Base-by-base conservation (phyloP, 2,113 vertebrate species). In the Phylloscopus whistleri region DNA sequence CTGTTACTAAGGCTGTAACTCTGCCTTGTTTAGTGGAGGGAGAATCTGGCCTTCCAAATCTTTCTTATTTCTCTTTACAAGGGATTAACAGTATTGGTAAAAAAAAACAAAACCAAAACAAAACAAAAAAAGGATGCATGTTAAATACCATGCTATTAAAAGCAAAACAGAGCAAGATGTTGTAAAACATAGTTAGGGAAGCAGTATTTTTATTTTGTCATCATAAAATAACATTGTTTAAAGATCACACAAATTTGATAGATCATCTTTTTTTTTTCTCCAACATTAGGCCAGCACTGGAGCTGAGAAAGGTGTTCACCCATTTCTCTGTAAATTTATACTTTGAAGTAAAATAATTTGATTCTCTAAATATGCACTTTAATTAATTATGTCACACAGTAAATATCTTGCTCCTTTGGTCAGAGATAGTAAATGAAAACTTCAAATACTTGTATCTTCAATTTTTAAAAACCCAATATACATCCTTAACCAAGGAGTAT, bases 161-260 rank as follows among this genome's bases (percentile, higher is more conserved):
- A 91, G 96, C 84, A 95, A 96, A 89, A 97, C 66, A 97, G 93
- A 96, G 97, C 84, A 97, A 96, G 86, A 51, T 97, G 79, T 96
- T 97, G 89, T 93, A 96, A 97, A 97, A 96, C 89, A 90, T 89
- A 86, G 89, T 97, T 95, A 96, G 84, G 95, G 96, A 98, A 98
- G 84, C 81, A 97, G 74, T 97, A 92, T 94, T 97, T 98, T 98
- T 97, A 97, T 97, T 97, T 96, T 94, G 83, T 95, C 96, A 97
- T 96, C 93, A 96, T 96, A 94, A 96, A 96, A 81, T 95, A 97
- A 97, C 93, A 97, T 90, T 96, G 86, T 79, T 98, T 62, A 89
- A 95, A 95, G 94, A 94, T 84, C 83, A 97, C 80, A 97, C 75
- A 86, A 94, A 90, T 96, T 91, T 86, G 91, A 94, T 94, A 96